phyloP scores from a whole-genome alignment of 2,113 vertebrate genomes.

The Burhinus oedicnemus region DNA sequence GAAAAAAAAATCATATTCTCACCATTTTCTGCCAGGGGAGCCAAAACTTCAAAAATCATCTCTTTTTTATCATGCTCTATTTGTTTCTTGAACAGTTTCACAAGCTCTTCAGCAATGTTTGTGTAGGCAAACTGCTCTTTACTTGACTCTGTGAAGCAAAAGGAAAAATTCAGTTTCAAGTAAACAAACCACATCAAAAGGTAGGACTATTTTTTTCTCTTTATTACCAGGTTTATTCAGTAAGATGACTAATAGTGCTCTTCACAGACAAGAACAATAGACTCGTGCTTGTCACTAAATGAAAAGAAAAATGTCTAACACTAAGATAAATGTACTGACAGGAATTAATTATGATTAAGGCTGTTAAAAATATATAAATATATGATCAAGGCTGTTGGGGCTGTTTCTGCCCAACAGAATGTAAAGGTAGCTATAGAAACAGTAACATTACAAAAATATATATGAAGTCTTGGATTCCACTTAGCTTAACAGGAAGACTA shows the following conservation, averaged over 20 bases:
- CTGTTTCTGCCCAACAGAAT: slow-evolving; percentile 13
- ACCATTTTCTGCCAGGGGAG: slow-evolving; percentile 97
- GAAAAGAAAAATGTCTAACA: slow-evolving; percentile 43
- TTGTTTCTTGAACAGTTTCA: slow-evolving; percentile 95
- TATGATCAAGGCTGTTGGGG: neutral
- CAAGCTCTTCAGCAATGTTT: slow-evolving; percentile 93
- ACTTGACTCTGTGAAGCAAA: slow-evolving; percentile 87
- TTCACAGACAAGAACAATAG: slow-evolving; percentile 42
- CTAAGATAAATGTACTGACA: slow-evolving; percentile 33
- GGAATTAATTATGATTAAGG: slow-evolving; percentile 31
- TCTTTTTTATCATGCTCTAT: slow-evolving; percentile 96
- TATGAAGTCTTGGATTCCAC: slow-evolving; percentile 34
- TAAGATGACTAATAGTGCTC: slow-evolving; percentile 33
- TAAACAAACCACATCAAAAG: slow-evolving; percentile 41
- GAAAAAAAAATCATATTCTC: slow-evolving; percentile 37
- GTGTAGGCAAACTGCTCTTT: slow-evolving; percentile 98
- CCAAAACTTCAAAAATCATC: slow-evolving; percentile 98
- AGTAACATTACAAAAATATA: slow-evolving; percentile 2
- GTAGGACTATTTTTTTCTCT: slow-evolving; percentile 23
- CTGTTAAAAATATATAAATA: slow-evolving; percentile 32
- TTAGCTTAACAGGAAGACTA: slow-evolving; percentile 32
- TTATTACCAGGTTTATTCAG: slow-evolving; percentile 25
- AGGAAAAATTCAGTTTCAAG: slow-evolving; percentile 16
- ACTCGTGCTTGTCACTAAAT: neutral
- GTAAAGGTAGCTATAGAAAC: slow-evolving; percentile 59